Conservation (phyloP, 53 echinoderm and acorn worm genomes). For the Temnopleurus reevesii region DNA sequence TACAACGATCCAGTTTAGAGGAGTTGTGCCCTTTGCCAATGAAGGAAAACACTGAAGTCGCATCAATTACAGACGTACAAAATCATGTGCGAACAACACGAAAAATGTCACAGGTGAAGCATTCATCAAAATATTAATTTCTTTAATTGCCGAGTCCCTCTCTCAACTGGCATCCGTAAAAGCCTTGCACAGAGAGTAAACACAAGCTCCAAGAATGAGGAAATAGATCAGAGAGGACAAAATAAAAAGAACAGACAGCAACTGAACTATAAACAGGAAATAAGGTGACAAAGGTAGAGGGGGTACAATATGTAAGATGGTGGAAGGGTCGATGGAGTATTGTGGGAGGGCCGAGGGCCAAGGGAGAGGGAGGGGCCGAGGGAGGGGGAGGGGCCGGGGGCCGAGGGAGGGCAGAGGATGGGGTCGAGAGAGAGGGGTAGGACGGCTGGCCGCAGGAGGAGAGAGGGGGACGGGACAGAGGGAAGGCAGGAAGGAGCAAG, state of each 20-base stretch:
- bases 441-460: background rate
- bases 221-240: background rate
- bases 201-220: background rate
- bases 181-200: background rate
- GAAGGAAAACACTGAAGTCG: too few relatives aligned
- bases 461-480: background rate
- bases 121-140: too few relatives aligned
- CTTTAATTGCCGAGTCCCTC: too few relatives aligned
- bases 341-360: background rate
- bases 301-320: too few relatives aligned
- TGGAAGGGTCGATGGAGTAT: background rate
- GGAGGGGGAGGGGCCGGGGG: background rate
- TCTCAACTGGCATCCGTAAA: too few relatives aligned
- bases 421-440: background rate
- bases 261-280: constrained; percentile 25
- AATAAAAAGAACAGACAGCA: background rate
- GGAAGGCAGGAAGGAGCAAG: background rate
- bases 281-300: background rate
- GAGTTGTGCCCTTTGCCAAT: too few relatives aligned
- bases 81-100: too few relatives aligned
- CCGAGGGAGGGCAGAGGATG: background rate
- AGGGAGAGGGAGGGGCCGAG: constrained; percentile 67
- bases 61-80: too few relatives aligned
- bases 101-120: too few relatives aligned
- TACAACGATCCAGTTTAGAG: too few relatives aligned